phyloP scores from a whole-genome alignment of 1,140 invertebrate genomes.

The Drosophila guanche region DNA sequence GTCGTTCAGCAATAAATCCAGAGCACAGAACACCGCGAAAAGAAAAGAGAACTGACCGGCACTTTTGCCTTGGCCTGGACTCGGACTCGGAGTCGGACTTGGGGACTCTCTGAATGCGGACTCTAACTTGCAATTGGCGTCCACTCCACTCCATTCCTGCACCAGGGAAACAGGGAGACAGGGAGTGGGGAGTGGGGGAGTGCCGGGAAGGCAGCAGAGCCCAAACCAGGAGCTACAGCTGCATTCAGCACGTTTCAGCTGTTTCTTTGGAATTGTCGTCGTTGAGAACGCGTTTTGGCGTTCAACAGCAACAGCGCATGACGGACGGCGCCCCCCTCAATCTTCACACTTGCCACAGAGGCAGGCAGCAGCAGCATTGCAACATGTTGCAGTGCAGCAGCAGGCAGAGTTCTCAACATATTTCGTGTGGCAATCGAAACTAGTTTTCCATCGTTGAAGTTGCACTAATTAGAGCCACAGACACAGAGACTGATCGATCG shows the following conservation, averaged over 20 bases:
- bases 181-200: slow-evolving; percentile 1
- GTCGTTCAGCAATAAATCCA: slow-evolving; percentile 70
- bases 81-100: slow-evolving; percentile 17
- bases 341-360: slow-evolving; percentile 11
- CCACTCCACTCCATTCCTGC: slow-evolving; percentile 2
- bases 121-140: slow-evolving; percentile 2
- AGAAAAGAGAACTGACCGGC: slow-evolving; percentile 46
- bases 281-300: slow-evolving; percentile 33
- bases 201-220: slow-evolving; percentile 4
- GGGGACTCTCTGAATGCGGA: background rate
- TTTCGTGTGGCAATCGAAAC: slow-evolving; percentile 53
- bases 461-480: slow-evolving; percentile 48
- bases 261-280: slow-evolving; percentile 65
- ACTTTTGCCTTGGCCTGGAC: slow-evolving; percentile 74
- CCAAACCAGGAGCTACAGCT: slow-evolving; percentile 57
- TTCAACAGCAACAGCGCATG: slow-evolving; percentile 41
- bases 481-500: background rate
- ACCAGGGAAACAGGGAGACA: slow-evolving; percentile 11
- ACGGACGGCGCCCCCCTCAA: slow-evolving; percentile 24
- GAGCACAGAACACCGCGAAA: slow-evolving; percentile 46
- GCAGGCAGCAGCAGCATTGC: slow-evolving; percentile 36
- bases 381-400: slow-evolving; percentile 52
- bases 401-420: slow-evolving; percentile 55
- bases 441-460: slow-evolving; percentile 44
- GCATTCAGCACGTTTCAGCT: slow-evolving; percentile 63